Percentiles rank a stretch among this genome's conserved stretches.
phyloP scores from a whole-genome alignment of 2,113 vertebrate species.

The Percopsis transmontana region DNA sequence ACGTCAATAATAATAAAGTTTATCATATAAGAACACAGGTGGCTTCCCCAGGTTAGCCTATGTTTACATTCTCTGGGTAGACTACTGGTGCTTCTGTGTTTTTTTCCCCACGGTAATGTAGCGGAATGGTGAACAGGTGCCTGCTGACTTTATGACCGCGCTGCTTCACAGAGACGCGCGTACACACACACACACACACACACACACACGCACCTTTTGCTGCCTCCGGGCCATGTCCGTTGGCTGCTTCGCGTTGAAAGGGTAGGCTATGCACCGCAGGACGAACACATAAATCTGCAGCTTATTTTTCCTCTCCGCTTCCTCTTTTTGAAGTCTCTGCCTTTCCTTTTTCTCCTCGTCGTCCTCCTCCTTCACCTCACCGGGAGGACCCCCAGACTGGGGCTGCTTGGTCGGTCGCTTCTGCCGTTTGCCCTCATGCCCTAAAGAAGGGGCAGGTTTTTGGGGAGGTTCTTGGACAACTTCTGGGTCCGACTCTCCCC shows the following conservation, averaged over 20 bases:
- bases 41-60: too few relatives aligned
- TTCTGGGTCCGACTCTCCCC: conserved; percentile 84
- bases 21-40: too few relatives aligned
- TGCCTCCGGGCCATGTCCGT: conserved; percentile 91
- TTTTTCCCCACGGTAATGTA: too few relatives aligned
- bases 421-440: conserved; percentile 54
- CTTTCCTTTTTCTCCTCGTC: conserved; percentile 80
- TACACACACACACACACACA: too few relatives aligned
- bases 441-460: conserved; percentile 43
- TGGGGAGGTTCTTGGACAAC: conserved; percentile 74
- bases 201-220: conserved; percentile 84
- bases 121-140: too few relatives aligned
- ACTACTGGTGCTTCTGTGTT: too few relatives aligned
- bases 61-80: too few relatives aligned
- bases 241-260: conserved; percentile 92
- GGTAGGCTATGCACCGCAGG: conserved; percentile 89
- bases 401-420: conserved; percentile 39
- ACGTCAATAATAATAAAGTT: too few relatives aligned
- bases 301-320: conserved; percentile 83
- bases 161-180: neutral
- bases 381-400: conserved; percentile 71
- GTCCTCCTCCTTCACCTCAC: conserved; percentile 59
- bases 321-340: conserved; percentile 79
- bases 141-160: neutral
- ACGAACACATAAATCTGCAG: conserved; percentile 94